Evolutionary conservation across 2,888 invertebrate genomes (phyloP), one percentile per base, ranked within the genome.

Genomic region (Carcina quercana): DNA sequence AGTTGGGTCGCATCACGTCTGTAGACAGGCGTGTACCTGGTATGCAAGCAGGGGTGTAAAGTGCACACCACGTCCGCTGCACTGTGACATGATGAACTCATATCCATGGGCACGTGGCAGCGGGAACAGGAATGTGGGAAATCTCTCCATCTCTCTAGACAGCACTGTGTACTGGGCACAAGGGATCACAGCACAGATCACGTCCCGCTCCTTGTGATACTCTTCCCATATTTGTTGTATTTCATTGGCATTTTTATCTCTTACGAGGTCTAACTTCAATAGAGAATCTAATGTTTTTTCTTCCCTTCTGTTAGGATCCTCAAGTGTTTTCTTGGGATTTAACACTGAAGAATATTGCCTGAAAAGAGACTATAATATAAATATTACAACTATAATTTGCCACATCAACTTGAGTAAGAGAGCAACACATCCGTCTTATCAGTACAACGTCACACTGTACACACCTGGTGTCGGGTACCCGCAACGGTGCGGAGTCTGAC

Each of bases 41-140:
- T 91, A 96, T 52, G 93, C 93, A 20, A 95, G 76, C 5, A 96
- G 73, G 0, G 95, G 93, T 1, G 95, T 95, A 62, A 95, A 94
- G 62, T 95, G 94, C 12, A 92, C 88, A 27, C 90, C 83, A 44
- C 91, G 89, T 2, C 87, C 88, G 22, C 86, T 75, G 62, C 89
- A 91, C 62, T 95, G 95, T 30, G 89, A 82, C 82, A 95, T 84
- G 32, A 95, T 88, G 63, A 95, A 95, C 69, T 96, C 95, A 57
- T 93, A 96, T 7, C 95, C 95, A 50, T 92, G 89, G 12, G 89
- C 87, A 30, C 94, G 86, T 0, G 95, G 95, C 41, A 96, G 61
- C 0, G 95, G 93, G 42, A 95, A 86, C 35, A 96, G 51, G 65
- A 96, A 96, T 15, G 89, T 87, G 0, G 92, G 88, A 64, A 86